Evolutionary conservation across 2,113 vertebrate genomes (phyloP).

Genomic region (Leucopsar rothschildi): DNA sequence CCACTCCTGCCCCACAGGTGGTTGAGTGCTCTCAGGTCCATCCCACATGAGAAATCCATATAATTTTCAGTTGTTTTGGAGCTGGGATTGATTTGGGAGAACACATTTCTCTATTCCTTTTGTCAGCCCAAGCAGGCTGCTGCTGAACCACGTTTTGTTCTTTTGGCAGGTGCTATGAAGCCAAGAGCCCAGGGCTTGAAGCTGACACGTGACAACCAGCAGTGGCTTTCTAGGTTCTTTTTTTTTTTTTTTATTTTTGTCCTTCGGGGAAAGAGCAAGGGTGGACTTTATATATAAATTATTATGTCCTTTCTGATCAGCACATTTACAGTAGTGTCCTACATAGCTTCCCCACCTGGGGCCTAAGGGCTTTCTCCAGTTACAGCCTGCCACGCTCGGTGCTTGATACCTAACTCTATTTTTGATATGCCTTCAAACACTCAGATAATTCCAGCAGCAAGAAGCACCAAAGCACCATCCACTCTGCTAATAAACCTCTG

Average conservation of each 20-base stretch:
- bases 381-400: not conserved
- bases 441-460: conserved; percentile 4
- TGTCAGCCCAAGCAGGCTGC: not conserved
- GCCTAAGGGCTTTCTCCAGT: not conserved
- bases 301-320: conserved; percentile 10
- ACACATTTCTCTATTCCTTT: not conserved
- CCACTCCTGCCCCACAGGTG: not conserved
- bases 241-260: not conserved
- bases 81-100: not conserved
- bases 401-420: not conserved
- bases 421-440: conserved; percentile 2
- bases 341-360: not conserved
- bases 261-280: not conserved
- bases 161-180: conserved; percentile 56
- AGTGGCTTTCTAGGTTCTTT: not conserved
- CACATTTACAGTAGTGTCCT: not conserved
- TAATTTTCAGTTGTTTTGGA: not conserved
- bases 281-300: conserved; percentile 39
- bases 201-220: not conserved
- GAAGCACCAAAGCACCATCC: not conserved
- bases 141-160: not conserved
- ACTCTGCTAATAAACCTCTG: not conserved
- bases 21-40: not conserved
- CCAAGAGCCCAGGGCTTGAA: not conserved
- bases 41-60: accelerated